These are phyloP conservation scores for Hippocampus guttulatus DNA, from an alignment of 2,113 vertebrate species.

Conservation along the genomic window DNA sequence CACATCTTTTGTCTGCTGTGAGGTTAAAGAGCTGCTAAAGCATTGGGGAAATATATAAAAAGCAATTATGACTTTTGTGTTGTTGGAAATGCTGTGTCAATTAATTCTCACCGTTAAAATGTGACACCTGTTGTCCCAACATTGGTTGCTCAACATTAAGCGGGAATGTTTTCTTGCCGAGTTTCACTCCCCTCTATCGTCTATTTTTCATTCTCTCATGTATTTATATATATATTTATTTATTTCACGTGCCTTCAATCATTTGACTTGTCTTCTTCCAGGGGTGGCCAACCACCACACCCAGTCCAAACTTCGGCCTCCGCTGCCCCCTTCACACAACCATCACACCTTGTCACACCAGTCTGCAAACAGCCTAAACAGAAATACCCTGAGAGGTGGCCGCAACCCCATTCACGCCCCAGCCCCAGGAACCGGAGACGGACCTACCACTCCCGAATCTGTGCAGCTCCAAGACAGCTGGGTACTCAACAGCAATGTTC, in stretches of 20 bases:
- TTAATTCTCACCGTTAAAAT: slow-evolving; percentile 39
- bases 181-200: neutral
- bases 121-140: slow-evolving; percentile 32
- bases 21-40: slow-evolving; percentile 28
- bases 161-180: neutral
- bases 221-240: neutral
- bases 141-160: neutral
- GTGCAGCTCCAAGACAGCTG: slow-evolving; percentile 99
- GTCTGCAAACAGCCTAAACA: slow-evolving; percentile 97
- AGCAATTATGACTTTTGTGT: slow-evolving; percentile 22
- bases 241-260: neutral
- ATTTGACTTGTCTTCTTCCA: slow-evolving; percentile 49
- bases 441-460: slow-evolving; percentile 93
- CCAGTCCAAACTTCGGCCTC: slow-evolving; percentile 91
- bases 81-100: slow-evolving; percentile 18
- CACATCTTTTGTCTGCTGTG: slow-evolving; percentile 11
- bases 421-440: slow-evolving; percentile 81
- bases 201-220: neutral
- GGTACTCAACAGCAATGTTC: slow-evolving; percentile 98
- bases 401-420: slow-evolving; percentile 92
- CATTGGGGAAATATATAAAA: slow-evolving; percentile 16
- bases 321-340: slow-evolving; percentile 93
- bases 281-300: slow-evolving; percentile 94
- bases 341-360: slow-evolving; percentile 93
- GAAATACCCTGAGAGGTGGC: slow-evolving; percentile 90